These are phyloP conservation scores for Chrysolophus pictus DNA, from an alignment of 2,797 vertebrate species.

Conservation along the genomic window DNA sequence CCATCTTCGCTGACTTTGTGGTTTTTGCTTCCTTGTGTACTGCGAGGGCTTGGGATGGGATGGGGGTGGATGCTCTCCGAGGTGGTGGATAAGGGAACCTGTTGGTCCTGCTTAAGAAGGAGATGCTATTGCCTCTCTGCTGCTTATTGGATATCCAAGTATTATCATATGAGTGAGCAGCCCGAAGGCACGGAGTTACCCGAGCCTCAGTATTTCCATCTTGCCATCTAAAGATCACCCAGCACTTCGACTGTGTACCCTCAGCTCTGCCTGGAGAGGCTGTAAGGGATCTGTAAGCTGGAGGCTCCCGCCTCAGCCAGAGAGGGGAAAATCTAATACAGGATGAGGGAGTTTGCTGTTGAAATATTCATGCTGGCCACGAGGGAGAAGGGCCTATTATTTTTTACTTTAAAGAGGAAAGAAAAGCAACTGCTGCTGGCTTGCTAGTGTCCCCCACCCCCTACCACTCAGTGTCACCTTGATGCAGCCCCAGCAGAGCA, in stretches of 20 bases:
- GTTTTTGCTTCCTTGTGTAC: accelerated
- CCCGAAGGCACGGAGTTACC: neutral
- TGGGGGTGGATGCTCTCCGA: neutral
- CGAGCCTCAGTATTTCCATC: neutral
- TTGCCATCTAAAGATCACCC: accelerated
- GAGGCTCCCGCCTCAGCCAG: neutral
- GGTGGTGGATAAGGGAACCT: neutral
- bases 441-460: neutral
- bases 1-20: accelerated
- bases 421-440: neutral
- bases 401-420: slow-evolving; percentile 36
- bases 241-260: neutral
- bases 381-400: slow-evolving; percentile 33
- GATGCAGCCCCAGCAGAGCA: neutral
- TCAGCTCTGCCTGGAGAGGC: neutral
- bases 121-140: accelerated
- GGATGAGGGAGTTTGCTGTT: slow-evolving; percentile 13
- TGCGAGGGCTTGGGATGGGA: neutral
- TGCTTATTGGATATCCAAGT: accelerated
- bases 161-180: neutral
- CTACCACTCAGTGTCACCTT: slow-evolving; percentile 15
- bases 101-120: neutral
- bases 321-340: neutral
- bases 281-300: neutral
- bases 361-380: slow-evolving; percentile 52